Conservation (phyloP, 2,113 vertebrate species). For the Tychaedon coryphoeus region DNA sequence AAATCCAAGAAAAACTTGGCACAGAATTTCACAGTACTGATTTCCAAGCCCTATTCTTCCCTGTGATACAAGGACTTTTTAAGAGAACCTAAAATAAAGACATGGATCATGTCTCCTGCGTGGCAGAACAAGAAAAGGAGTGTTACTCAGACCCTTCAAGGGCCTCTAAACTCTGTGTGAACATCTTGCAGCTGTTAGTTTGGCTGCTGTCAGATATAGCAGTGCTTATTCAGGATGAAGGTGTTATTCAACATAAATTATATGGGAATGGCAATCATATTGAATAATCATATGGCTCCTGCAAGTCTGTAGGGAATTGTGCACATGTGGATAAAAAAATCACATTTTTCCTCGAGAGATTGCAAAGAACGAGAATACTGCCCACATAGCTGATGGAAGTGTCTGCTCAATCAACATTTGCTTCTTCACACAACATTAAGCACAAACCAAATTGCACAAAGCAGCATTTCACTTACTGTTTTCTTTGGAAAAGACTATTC, state of each 20-base stretch:
- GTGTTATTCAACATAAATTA: background rate
- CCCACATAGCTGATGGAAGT: background rate
- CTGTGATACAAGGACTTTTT: background rate
- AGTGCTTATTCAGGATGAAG: background rate
- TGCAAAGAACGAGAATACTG: background rate
- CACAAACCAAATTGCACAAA: background rate
- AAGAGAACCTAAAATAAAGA: constrained; percentile 1
- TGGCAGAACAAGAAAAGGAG: background rate
- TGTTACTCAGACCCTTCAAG: background rate
- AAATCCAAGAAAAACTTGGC: constrained; percentile 51
- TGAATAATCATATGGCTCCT: background rate
- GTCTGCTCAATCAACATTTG: background rate
- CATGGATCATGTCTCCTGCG: background rate
- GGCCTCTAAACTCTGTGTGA: background rate
- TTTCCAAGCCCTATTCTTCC: constrained; percentile 6
- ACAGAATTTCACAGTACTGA: constrained; percentile 2
- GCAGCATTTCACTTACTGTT: background rate
- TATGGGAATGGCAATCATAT: background rate
- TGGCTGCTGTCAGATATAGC: background rate
- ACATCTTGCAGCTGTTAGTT: background rate
- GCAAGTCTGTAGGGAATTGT: background rate
- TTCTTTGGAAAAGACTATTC: background rate
- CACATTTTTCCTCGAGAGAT: background rate
- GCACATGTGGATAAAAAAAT: background rate
- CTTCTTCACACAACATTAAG: background rate